Evolutionary conservation across 1,140 invertebrate species (phyloP).

Genomic region (Planococcus citri): DNA sequence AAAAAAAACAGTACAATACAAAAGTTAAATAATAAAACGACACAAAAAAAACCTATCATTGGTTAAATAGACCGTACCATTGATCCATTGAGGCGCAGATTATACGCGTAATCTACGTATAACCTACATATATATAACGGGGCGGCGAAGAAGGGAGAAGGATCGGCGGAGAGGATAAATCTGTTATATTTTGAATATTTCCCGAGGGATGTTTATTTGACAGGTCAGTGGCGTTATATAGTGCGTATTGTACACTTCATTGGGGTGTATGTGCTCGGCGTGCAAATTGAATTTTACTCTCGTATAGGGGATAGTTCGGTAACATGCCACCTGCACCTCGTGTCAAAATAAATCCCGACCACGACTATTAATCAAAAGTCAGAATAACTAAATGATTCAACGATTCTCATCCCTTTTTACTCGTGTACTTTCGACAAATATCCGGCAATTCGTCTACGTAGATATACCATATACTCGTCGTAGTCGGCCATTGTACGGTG

Average conservation of each 20-base stretch:
- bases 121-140: too few relatives aligned
- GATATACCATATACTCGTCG: too few relatives aligned
- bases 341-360: conserved; percentile 19
- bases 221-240: conserved; percentile 16
- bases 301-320: conserved; percentile 13
- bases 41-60: too few relatives aligned
- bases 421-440: too few relatives aligned
- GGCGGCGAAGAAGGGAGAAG: too few relatives aligned
- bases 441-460: too few relatives aligned
- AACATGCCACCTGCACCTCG: conserved; percentile 18
- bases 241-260: conserved; percentile 20
- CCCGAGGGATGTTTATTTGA: conserved; percentile 17
- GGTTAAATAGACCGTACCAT: conserved; percentile 1
- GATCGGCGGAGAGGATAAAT: background rate
- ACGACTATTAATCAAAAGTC: conserved; percentile 18
- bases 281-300: conserved; percentile 20
- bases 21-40: background rate
- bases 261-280: conserved; percentile 13
- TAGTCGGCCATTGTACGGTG: too few relatives aligned
- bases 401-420: background rate
- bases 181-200: conserved; percentile 16
- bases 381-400: conserved; percentile 20
- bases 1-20: background rate
- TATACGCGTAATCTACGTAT: conserved; percentile 2
- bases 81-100: background rate